Base-by-base conservation (phyloP, 1,140 invertebrate genomes). In the Araneus ventricosus region DNA sequence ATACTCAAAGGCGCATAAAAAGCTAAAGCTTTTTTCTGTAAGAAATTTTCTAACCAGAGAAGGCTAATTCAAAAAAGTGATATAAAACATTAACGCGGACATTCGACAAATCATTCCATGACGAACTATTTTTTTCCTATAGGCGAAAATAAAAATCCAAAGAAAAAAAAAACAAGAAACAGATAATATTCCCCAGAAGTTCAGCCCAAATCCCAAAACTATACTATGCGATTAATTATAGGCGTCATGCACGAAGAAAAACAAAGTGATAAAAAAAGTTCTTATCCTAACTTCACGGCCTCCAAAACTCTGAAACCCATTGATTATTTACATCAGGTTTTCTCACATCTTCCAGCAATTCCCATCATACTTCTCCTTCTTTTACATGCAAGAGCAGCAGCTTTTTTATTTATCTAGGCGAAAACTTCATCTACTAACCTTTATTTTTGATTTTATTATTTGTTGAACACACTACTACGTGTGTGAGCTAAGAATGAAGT, bases 391-490 rank as follows among this genome's bases (percentile, higher is more conserved):
- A 30, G 10, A 24, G n/a, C 63, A 22, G n/a, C 10, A 24, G 0
- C 7, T 30, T 27, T 70, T 4, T 70, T 70, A 70, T 8, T 45
- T 45, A 45, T 10, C 10, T 45, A 45, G 45, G 14, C 45, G 8
- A 45, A 45, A 45, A 80, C 4, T 41, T 41, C 79, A 80, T 41
- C 2, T 17, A 5, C 37, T 10, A 4, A 1, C 22, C 20, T 80
- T 80, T 80, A 22, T 20, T 80, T 37, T 86, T 52, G 5, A 30
- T 86, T 57, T 86, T 52, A 59, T 86, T 86, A 59, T 59, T 34
- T 86, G n/a, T 86, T 86, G 4, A 34, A 59, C 52, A 4, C 52
- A 27, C 41, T 52, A n/a, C 41, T 86, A 59, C 52, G 84, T 86
- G 84, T 27, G 41, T 86, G 52, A 86, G 52, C 57, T 61, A 17